Evolutionary conservation across 2,888 invertebrate genomes (phyloP), one percentile per base, ranked within the genome.

Genomic region (Drosophila infuscata): DNA sequence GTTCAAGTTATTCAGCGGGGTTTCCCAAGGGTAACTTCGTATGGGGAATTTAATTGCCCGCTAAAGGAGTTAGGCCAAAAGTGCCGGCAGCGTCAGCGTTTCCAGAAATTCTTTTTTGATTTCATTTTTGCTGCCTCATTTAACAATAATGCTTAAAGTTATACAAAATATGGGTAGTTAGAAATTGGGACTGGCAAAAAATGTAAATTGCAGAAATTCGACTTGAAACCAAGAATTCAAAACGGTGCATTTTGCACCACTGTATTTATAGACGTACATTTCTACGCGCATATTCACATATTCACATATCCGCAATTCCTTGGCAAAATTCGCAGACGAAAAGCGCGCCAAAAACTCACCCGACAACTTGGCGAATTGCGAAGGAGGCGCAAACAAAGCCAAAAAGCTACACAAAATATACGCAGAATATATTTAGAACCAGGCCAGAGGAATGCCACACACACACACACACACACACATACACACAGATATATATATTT

Each of bases 341-440:
- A 83, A 88, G 88, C 83, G 88, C 83, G 83, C 83, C 83, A 83
- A 83, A 83, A 86, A 84, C 70, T 83, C 70, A 74, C 82, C 57
- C 49, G 52, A 35, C 84, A 76, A 83, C 84, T 84, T 76, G 36
- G 53, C 35, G 35, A 36, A 17, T 65, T 41, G 51, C 38, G 51
- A 72, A 74, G 66, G 62, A 73, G 63, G 52, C 66, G 62, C 62
- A 70, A 53, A 56, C 67, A 74, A 74, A 68, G 74, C 52, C 56
- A 74, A 74, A 87, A 87, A 73, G 66, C 63, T 65, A 61, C 61
- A 62, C 17, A 51, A 53, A 61, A 32, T 43, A 41, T 41, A 32
- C 32, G 53, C 53, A 56, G 53, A 46, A 60, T 25, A 46, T 15
- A 46, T 46, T 15, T 25, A 46, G 25, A 61, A 57, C 48, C 53